A percentile compares a stretch with the other conserved stretches of the same genome.
Conservation (phyloP, 2,797 vertebrate species). For the Mus caroli region DNA sequence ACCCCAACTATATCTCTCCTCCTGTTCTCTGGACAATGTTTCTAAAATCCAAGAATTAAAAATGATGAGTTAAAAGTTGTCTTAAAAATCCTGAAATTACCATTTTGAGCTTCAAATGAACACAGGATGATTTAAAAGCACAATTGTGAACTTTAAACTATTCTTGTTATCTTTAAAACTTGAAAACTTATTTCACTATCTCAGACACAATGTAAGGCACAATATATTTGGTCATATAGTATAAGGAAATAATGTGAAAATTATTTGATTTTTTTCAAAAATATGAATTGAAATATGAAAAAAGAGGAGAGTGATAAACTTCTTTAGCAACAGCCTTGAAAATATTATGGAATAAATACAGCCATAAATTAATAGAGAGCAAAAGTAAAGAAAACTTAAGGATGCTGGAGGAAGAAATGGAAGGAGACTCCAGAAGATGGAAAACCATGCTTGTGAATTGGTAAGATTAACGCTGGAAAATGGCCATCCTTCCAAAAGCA, state of each 20-base stretch:
- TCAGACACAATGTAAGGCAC: neutral
- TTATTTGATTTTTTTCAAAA: neutral
- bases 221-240: conserved; percentile 1
- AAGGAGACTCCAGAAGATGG: neutral
- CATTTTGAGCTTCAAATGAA: conserved; percentile 42
- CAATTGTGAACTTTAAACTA: neutral
- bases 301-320: neutral
- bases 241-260: neutral
- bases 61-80: neutral
- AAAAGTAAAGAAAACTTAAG: neutral
- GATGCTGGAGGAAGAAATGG: neutral
- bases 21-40: conserved; percentile 15
- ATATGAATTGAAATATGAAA: neutral
- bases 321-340: neutral
- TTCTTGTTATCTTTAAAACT: neutral
- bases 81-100: conserved; percentile 23
- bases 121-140: conserved; percentile 25
- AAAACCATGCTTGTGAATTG: neutral
- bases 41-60: conserved; percentile 14
- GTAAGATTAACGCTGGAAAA: neutral
- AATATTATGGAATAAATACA: neutral
- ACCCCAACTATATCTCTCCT: neutral
- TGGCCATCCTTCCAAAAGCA: neutral
- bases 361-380: neutral
- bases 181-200: conserved; percentile 26